Base-by-base conservation (phyloP, 1,140 invertebrate genomes). In the Papilio machaon region DNA sequence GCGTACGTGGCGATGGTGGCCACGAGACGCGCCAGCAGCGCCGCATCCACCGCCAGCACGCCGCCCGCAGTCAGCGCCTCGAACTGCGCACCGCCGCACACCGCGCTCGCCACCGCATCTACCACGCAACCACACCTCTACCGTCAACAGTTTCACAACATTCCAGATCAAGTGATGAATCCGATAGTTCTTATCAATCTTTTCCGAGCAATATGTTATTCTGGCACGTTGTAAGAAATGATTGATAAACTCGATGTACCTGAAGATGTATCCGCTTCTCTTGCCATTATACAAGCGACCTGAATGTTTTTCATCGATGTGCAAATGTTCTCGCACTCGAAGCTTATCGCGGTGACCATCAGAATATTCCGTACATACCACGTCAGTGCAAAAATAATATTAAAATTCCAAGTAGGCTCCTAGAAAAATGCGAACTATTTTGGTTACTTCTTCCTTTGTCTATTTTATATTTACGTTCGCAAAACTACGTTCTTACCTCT, bases 341-440 rank as follows among this genome's bases (percentile, higher is more conserved):
- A 15, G 17, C 74, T 17, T 49, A 54, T 76, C 46, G 15, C 11
- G 9, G 19, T 52, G 19, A 35, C 15, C 19, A 30, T 8, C 47
- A 52, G 6, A 23, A 54, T 30, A 15, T 76, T 76, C 30, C 74
- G 19, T 11, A 76, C 2, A 15, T 13, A 15, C 74, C 74, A 76
- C 8, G 74, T 76, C 74, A 76, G 49, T 54, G 47, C 74, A 2
- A 76, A n/a, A 23, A 76, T 23, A 11, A 76, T 54, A 54, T 76
- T 76, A 54, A 76, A 76, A 15, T 76, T 46, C 47, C 46, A 76
- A 54, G 2, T 30, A 76, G 74, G 30, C 2, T 52, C 74, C 74
- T 76, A 35, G 19, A 76, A 76, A 47, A 1, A 35, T 58, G 17
- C 5, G 17, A 17, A 7, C 49, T 19, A 1, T 17, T 43, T 43